phyloP scores from a whole-genome alignment of 2,797 vertebrate species.

The Melanotaenia maccullochi region DNA sequence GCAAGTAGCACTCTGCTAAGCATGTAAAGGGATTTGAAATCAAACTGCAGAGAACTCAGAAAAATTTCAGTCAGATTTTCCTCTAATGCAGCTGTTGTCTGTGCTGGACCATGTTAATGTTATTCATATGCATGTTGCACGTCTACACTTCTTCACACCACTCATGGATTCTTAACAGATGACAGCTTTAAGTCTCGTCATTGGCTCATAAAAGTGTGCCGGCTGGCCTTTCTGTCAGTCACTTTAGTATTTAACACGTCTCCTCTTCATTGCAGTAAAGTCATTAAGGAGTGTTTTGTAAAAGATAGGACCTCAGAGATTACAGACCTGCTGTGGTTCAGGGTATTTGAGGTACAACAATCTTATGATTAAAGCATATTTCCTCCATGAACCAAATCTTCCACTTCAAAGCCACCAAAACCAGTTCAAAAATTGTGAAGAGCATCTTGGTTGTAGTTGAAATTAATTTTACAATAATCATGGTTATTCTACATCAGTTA shows the following conservation, averaged over 20 bases:
- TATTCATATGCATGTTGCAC: constrained; percentile 11
- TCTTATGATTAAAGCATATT: background rate
- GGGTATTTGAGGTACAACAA: background rate
- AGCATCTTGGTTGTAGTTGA: too few species aligned
- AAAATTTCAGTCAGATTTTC: too few species aligned
- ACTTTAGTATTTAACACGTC: background rate
- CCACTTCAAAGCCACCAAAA: too few species aligned
- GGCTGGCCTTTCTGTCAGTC: constrained; percentile 11
- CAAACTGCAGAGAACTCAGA: too few species aligned
- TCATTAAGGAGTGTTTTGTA: too few species aligned
- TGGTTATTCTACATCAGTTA: background rate
- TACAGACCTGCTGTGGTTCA: background rate
- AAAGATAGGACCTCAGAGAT: too few species aligned
- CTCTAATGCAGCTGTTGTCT: too few species aligned
- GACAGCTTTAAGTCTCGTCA: constrained; percentile 16
- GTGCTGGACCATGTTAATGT: background rate
- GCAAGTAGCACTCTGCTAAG: too few species aligned
- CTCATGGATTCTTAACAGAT: background rate
- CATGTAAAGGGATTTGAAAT: too few species aligned
- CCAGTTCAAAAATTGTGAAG: too few species aligned
- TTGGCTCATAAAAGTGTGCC: background rate
- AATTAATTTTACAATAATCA: too few species aligned
- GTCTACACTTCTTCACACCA: background rate
- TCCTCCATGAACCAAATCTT: too few species aligned
- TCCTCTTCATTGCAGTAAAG: background rate